A percentile compares a stretch with the other conserved stretches of the same genome.
These are phyloP conservation scores for Ciconia boyciana DNA, from an alignment of 2,113 vertebrate species.

Conservation along the genomic window DNA sequence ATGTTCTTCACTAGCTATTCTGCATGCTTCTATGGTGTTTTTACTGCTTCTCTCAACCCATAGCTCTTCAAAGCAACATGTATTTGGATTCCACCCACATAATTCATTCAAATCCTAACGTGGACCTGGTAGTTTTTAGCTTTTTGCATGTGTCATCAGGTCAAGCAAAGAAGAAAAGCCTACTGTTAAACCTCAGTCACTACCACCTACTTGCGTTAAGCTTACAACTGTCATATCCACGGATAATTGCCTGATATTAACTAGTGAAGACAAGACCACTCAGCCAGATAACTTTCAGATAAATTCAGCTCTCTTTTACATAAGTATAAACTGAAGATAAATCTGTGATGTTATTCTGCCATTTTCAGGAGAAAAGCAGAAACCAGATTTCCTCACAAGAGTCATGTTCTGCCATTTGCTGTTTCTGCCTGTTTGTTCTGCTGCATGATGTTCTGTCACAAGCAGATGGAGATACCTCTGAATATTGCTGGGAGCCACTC, in stretches of 20 bases:
- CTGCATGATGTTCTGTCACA: background rate
- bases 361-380: background rate
- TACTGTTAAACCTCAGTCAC: slow-evolving; percentile 22
- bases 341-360: background rate
- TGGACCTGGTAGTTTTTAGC: slow-evolving; percentile 32
- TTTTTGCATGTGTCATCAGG: slow-evolving; percentile 51
- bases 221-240: slow-evolving; percentile 15
- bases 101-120: slow-evolving; percentile 18
- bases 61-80: slow-evolving; percentile 11
- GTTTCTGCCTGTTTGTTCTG: background rate
- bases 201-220: background rate
- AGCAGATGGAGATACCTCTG: background rate
- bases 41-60: background rate
- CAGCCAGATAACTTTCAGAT: background rate
- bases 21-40: background rate
- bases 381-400: background rate
- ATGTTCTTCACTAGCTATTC: background rate
- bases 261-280: slow-evolving; percentile 36
- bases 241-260: slow-evolving; percentile 44
- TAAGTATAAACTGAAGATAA: background rate
- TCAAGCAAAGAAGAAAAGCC: slow-evolving; percentile 49
- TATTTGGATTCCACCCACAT: slow-evolving; percentile 43
- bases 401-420: background rate
- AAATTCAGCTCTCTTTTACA: background rate
- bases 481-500: background rate